Evolutionary conservation across 92 coral and sea anemone genomes (phyloP), one percentile per base, ranked within the genome.

Genomic region (Porites evermanni): DNA sequence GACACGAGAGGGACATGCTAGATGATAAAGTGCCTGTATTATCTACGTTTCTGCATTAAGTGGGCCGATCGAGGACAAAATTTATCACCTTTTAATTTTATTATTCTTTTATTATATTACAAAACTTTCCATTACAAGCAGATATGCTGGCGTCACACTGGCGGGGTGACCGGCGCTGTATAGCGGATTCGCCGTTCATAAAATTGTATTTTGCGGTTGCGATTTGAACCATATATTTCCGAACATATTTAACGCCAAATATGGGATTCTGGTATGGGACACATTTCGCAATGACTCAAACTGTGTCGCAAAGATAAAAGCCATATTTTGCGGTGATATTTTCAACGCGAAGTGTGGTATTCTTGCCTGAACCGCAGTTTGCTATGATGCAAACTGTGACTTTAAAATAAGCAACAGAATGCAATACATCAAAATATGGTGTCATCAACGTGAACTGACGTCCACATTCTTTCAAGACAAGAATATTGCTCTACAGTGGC

Each of bases 391-490:
- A 38, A 38, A 38, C 47, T 38, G 47, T 38, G 47, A 38, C 47
- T 4, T 38, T 67, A 67, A 67, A 67, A 67, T 67, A 67, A 67
- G 72, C 72, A 38, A 12, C 14, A 67, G 72, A 67, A 67, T 67
- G 72, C 72, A 24, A 67, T 67, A 67, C 72, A 67, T 67, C 72
- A 67, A 67, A 67, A 67, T 67, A 67, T 67, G 72, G 72, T 67
- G 14, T 18, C 72, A 67, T 67, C 19, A 1, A 67, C 19, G 72
- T 14, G 72, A 12, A 24, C 44, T 2, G 72, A 67, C 19, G 0
- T 67, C 14, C 72, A 20, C 44, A 67, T 67, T 67, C 29, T 67
- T 20, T 12, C 72, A 16, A 18, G 72, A 10, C 72, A 67, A 67
- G 72, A 67, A 67, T 67, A 38, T 38, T 38, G 47, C 47, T 38